Evolutionary conservation across 1,140 invertebrate species (phyloP).

Genomic region (Cydia fagiglandana): DNA sequence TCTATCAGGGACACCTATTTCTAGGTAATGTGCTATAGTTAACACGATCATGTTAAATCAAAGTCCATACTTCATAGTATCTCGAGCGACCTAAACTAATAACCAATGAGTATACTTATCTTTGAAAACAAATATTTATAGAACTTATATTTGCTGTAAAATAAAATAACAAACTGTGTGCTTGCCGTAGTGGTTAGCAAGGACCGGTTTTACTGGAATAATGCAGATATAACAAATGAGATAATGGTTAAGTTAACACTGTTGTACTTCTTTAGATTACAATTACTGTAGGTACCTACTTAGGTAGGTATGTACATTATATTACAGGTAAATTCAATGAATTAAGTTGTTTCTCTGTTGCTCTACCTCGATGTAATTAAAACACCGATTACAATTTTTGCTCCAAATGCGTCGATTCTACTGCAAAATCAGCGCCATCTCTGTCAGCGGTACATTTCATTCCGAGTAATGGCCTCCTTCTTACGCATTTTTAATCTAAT

Average conservation of each 20-base stretch:
- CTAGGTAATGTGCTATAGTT: too few relatives aligned
- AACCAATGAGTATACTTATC: neutral
- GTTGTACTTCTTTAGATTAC: neutral
- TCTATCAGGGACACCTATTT: too few relatives aligned
- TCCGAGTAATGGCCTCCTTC: too few relatives aligned
- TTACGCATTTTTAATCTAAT: too few relatives aligned
- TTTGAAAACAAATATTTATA: neutral
- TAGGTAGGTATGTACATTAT: too few relatives aligned
- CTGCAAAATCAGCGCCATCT: too few relatives aligned
- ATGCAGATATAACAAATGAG: neutral
- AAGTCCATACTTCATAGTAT: neutral
- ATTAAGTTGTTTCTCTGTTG: neutral
- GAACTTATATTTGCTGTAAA: neutral
- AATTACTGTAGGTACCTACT: neutral
- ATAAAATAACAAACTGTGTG: slow-evolving; percentile 9
- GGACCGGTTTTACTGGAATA: neutral
- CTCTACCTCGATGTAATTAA: neutral
- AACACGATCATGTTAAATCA: too few relatives aligned
- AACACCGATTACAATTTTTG: too few relatives aligned
- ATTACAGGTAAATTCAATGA: neutral
- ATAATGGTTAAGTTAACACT: neutral
- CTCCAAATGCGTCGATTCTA: too few relatives aligned
- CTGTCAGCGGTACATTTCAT: too few relatives aligned
- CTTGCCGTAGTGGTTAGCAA: neutral
- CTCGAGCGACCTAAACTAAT: neutral